Evolutionary conservation across 2,888 invertebrate genomes (phyloP), one percentile per base, ranked within the genome.

Genomic region (Rhamphomyia laevipes): DNA sequence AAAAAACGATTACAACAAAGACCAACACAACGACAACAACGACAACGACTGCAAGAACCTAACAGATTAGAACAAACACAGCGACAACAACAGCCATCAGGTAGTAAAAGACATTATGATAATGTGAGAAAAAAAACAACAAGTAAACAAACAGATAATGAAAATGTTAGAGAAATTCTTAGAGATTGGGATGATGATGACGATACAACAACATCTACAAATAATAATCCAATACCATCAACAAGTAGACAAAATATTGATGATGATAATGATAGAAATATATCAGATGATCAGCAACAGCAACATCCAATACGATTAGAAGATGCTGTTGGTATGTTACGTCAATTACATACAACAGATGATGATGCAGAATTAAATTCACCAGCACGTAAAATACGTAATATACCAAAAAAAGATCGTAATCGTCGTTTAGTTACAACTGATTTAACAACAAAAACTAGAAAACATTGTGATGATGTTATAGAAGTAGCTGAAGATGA

Each of bases 351-450:
- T 16, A 15, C 15, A n/a, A 12, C 46, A 41, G 21, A 17, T 27
- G 23, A 27, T 7, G 18, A 23, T 46, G 21, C 37, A 37, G n/a
- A 18, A 27, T 10, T 15, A 43, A 27, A 43, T 21, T 23, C 48
- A n/a, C 27, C 54, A 16, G 59, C 56, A n/a, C 51, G 53, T 3
- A 63, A 63, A 43, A 64, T 66, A 48, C 59, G 69, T 30, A 68
- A 70, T 53, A 70, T 70, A 60, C 69, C 69, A 48, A 70, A 70
- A 57, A 70, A 70, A 51, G 68, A 70, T 60, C 58, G 67, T 0
- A 17, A 40, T 18, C 61, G 67, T 18, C 61, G 67, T 42, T 58
- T 63, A 13, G 58, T 65, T 31, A 31, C 13, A 12, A 30, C 5
- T 30, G 31, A 31, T 5, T 9, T 9, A 31, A 31, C 31, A 12